A percentile compares a stretch with the other conserved stretches of the same genome.
These are phyloP conservation scores for Dryoscopus gambensis DNA, from an alignment of 2,113 vertebrate species.

Conservation along the genomic window DNA sequence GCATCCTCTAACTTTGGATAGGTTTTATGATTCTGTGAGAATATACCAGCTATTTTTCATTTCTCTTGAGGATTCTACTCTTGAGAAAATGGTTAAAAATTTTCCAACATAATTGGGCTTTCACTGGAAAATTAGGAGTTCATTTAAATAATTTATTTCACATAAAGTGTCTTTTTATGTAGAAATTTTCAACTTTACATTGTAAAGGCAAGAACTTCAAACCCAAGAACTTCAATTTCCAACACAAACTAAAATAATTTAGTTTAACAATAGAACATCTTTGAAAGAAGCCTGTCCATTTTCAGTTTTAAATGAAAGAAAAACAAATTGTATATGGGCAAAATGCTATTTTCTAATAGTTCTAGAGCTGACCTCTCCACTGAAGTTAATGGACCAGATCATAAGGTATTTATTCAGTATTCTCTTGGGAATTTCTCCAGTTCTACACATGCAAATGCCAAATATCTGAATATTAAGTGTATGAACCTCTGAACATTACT, in stretches of 20 bases:
- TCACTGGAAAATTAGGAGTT: constrained; percentile 62
- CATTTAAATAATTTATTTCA: constrained; percentile 70
- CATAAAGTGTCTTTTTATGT: constrained; percentile 62
- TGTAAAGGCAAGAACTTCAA: constrained; percentile 51
- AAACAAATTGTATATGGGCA: not conserved
- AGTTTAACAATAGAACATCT: not conserved
- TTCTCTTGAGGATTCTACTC: constrained; percentile 52
- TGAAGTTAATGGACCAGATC: constrained; percentile 50
- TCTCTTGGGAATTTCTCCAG: not conserved
- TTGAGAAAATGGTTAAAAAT: constrained; percentile 60
- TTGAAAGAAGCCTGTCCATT: not conserved
- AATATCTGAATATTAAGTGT: not conserved
- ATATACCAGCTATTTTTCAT: constrained; percentile 43
- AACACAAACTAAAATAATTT: constrained; percentile 40
- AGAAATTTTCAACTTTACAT: constrained; percentile 53
- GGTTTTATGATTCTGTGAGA: constrained; percentile 54
- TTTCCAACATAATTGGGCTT: constrained; percentile 65
- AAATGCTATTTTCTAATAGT: constrained; percentile 13
- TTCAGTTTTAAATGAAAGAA: constrained; percentile 10
- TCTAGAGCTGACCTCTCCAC: constrained; percentile 19
- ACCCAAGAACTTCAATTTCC: constrained; percentile 27
- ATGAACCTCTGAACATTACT: not conserved
- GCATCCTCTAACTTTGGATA: not conserved
- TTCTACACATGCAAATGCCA: constrained; percentile 4
- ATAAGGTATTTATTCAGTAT: constrained; percentile 41